Conservation (phyloP, 2,888 invertebrate species). For the Drosophila quinaria region DNA sequence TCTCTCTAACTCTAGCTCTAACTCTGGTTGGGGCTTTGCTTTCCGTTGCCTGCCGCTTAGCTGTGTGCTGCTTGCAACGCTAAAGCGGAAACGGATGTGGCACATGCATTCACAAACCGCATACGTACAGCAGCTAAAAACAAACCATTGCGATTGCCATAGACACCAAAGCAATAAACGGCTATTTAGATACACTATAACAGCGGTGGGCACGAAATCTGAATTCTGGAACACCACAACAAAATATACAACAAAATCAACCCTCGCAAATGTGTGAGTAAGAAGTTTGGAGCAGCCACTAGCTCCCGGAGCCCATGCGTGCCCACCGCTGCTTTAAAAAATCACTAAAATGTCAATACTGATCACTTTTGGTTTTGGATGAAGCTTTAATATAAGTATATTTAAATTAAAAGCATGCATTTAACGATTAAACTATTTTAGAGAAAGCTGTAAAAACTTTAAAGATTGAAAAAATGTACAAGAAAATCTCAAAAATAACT, state of each 20-base stretch:
- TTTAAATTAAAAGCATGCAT: too few species aligned
- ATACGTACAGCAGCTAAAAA: conserved; percentile 41
- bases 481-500: neutral
- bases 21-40: conserved; percentile 11
- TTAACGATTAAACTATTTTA: too few species aligned
- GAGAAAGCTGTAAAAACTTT: neutral
- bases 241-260: too few species aligned
- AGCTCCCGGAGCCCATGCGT: too few species aligned
- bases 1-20: conserved; percentile 5
- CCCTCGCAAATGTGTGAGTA: too few species aligned
- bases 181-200: conserved; percentile 23
- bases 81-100: conserved; percentile 72
- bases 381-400: too few species aligned
- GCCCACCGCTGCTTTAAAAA: too few species aligned
- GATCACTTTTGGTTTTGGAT: too few species aligned
- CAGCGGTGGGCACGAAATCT: too few species aligned
- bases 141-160: conserved; percentile 1
- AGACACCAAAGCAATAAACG: neutral
- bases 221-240: too few species aligned
- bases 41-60: conserved; percentile 27
- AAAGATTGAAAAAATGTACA: neutral
- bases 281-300: too few species aligned
- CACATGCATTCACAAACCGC: conserved; percentile 69
- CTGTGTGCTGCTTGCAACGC: conserved; percentile 36
- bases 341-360: neutral